Conservation (phyloP, 2,113 vertebrate genomes). For the Prunella himalayana region DNA sequence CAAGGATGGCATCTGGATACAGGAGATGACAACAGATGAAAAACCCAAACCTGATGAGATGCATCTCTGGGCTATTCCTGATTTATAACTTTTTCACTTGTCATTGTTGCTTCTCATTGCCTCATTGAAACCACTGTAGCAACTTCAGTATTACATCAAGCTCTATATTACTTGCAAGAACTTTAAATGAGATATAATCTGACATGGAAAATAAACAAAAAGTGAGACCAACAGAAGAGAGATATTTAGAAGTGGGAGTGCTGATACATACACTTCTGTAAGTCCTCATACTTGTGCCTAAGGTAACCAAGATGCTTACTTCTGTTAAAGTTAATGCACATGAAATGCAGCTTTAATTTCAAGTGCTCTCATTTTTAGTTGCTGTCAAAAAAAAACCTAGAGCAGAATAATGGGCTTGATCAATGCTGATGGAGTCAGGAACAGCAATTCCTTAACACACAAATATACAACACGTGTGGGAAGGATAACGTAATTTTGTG, state of each 20-base stretch:
- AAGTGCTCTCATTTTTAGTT: background rate
- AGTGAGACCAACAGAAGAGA: background rate
- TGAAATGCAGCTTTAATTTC: background rate
- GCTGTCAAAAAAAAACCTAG: background rate
- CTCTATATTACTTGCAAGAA: background rate
- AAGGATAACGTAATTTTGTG: background rate
- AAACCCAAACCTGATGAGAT: background rate
- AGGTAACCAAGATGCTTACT: background rate
- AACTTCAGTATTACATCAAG: background rate
- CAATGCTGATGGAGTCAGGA: background rate
- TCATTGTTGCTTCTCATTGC: background rate
- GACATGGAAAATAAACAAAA: too few species aligned
- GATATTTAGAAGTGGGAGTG: background rate
- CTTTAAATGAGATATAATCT: too few species aligned
- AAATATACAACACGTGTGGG: background rate
- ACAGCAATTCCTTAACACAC: background rate
- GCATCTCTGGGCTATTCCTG: background rate
- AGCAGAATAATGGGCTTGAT: conserved; percentile 12
- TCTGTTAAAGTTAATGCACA: background rate
- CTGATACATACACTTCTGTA: background rate
- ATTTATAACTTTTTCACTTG: background rate
- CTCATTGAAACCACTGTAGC: background rate
- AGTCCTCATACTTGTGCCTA: background rate
- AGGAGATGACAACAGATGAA: background rate
- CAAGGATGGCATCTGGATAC: background rate